Evolutionary conservation across 92 coral and sea anemone species (phyloP).

Genomic region (Porites evermanni): DNA sequence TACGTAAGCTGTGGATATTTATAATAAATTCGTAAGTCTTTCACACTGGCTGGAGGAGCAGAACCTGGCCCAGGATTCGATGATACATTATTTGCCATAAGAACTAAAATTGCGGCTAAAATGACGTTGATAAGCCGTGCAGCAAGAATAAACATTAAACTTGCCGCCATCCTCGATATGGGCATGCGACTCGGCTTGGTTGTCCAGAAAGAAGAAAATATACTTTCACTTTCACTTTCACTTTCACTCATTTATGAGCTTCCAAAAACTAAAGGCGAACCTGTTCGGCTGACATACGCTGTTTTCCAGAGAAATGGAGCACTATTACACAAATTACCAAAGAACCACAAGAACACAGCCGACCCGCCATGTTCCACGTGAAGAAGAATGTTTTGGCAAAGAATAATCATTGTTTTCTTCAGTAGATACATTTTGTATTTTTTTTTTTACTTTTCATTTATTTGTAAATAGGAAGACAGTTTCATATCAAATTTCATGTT

Average conservation of each 20-base stretch:
- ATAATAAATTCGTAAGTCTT: conserved; percentile 27
- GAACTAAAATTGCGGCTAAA: conserved; percentile 3
- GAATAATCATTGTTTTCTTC: no score
- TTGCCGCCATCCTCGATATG: not conserved
- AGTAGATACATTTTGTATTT: no score
- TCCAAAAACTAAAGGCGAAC: not conserved
- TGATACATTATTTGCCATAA: conserved; percentile 29
- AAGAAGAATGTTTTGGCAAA: no score
- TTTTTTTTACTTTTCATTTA: no score
- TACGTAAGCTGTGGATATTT: conserved; percentile 50
- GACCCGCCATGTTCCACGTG: conserved; percentile 10
- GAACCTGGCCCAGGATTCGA: conserved; percentile 34
- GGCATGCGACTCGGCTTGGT: not conserved
- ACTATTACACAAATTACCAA: not conserved
- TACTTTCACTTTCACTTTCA: conserved; percentile 20
- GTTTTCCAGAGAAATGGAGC: not conserved
- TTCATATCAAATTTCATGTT: no score
- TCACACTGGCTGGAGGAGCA: conserved; percentile 5
- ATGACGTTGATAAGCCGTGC: conserved; percentile 21
- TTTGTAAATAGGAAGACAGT: no score
- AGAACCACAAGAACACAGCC: not conserved
- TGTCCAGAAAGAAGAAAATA: conserved; percentile 1
- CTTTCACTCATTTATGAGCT: conserved; percentile 3
- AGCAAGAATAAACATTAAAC: not conserved
- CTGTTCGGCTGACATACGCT: not conserved